phyloP scores from a whole-genome alignment of 2,888 invertebrate genomes.

The Dynastes tityus region DNA sequence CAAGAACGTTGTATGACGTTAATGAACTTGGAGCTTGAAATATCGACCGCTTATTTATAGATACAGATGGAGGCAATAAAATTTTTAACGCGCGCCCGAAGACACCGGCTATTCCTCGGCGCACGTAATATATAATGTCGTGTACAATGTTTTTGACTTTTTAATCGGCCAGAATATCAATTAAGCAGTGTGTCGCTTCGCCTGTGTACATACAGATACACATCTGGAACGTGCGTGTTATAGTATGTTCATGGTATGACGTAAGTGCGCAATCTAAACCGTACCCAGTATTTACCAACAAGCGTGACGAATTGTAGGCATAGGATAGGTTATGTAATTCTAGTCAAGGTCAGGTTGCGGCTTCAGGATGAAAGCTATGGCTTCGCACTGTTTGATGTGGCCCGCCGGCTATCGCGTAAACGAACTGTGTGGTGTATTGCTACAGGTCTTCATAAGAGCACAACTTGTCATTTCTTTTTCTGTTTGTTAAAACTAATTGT shows the following conservation, averaged over 20 bases:
- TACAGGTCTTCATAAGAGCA: not conserved
- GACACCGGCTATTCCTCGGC: not conserved
- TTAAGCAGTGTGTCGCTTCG: constrained; percentile 15
- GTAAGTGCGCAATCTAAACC: constrained; percentile 47
- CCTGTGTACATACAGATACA: not conserved
- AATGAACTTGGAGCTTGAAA: constrained; percentile 30
- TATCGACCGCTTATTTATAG: constrained; percentile 25
- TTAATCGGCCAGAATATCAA: constrained; percentile 39
- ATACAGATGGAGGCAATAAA: constrained; percentile 32
- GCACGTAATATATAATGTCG: constrained; percentile 8
- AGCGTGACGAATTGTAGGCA: constrained; percentile 52
- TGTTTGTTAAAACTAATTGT: no score
- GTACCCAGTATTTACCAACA: constrained; percentile 55
- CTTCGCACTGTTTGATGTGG: constrained; percentile 37
- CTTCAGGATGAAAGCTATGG: constrained; percentile 41
- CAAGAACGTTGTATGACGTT: constrained; percentile 8
- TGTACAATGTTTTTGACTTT: constrained; percentile 16
- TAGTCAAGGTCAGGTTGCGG: constrained; percentile 47
- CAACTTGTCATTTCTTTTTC: no score
- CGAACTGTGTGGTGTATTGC: not conserved
- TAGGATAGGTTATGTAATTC: constrained; percentile 53
- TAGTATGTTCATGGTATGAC: constrained; percentile 25
- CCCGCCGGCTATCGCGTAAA: constrained; percentile 14
- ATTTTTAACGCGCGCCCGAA: constrained; percentile 9
- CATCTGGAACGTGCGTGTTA: constrained; percentile 8